Conservation (phyloP, 2,113 vertebrate species). For the Hippocampus abdominalis region DNA sequence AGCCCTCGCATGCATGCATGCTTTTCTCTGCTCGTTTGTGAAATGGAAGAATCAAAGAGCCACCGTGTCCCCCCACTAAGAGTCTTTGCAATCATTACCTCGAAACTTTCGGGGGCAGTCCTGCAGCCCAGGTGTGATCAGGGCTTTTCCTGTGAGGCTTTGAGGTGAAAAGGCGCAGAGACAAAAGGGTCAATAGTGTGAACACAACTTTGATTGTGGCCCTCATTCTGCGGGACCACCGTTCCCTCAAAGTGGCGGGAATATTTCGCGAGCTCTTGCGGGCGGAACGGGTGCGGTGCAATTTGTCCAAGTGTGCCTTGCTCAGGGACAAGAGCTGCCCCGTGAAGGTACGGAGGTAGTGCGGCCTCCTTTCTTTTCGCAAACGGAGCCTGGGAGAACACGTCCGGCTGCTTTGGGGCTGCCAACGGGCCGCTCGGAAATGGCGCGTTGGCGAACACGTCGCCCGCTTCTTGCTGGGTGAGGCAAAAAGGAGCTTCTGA, state of each 20-base stretch:
- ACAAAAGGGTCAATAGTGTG: slow-evolving; percentile 81
- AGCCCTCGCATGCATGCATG: neutral
- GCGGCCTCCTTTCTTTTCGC: slow-evolving; percentile 79
- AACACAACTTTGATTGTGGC: slow-evolving; percentile 70
- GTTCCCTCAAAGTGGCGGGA: slow-evolving; percentile 91
- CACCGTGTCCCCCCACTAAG: too few species aligned
- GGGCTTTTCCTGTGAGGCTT: slow-evolving; percentile 84
- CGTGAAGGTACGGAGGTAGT: slow-evolving; percentile 40
- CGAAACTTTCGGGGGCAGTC: slow-evolving; percentile 27
- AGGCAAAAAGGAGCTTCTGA: slow-evolving; percentile 83
- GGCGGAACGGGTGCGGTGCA: slow-evolving; percentile 78
- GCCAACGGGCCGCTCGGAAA: slow-evolving; percentile 68
- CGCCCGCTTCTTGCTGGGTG: slow-evolving; percentile 65
- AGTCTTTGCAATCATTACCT: neutral
- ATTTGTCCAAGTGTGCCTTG: slow-evolving; percentile 67
- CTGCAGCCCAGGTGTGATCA: slow-evolving; percentile 65
- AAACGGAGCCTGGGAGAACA: slow-evolving; percentile 92
- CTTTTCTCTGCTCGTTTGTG: neutral
- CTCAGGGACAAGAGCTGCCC: slow-evolving; percentile 47
- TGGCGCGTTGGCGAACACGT: slow-evolving; percentile 90
- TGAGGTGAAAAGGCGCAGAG: slow-evolving; percentile 89
- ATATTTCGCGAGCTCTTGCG: slow-evolving; percentile 87
- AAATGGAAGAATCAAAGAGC: neutral
- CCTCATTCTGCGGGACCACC: slow-evolving; percentile 69
- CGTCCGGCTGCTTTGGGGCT: slow-evolving; percentile 73